Evolutionary conservation across 2,797 vertebrate genomes (phyloP).

Genomic region (Euphonia xanthogaster): DNA sequence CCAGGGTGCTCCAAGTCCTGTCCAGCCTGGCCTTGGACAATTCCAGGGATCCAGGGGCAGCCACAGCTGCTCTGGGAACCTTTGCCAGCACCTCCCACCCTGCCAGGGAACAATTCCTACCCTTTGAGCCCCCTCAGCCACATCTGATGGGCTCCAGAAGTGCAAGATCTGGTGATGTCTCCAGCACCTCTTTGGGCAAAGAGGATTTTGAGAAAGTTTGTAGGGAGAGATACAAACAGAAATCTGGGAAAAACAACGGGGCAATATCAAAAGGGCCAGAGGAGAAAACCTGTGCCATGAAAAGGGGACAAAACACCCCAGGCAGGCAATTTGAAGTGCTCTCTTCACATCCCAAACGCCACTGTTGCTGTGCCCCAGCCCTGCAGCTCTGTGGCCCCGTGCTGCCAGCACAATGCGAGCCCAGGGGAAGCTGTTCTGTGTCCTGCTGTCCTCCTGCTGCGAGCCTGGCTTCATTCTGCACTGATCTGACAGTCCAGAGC

Average conservation of each 20-base stretch:
- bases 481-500: not conserved
- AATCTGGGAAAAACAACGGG: not conserved
- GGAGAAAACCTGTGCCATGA: fast-evolving
- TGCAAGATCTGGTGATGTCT: fast-evolving
- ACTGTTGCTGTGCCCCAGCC: not conserved
- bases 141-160: fast-evolving
- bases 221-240: fast-evolving
- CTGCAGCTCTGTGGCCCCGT: not conserved
- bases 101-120: fast-evolving
- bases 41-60: not conserved
- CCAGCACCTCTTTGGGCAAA: not conserved
- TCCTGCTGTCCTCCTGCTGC: not conserved
- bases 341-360: not conserved
- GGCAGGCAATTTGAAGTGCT: not conserved
- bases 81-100: not conserved
- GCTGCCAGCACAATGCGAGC: not conserved
- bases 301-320: not conserved
- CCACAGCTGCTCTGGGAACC: not conserved
- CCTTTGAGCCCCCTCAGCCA: not conserved
- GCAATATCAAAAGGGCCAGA: not conserved
- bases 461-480: not conserved
- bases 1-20: fast-evolving
- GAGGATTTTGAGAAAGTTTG: not conserved
- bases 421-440: slow-evolving; percentile 17
- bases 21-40: fast-evolving